Base-by-base conservation (phyloP, 2,888 invertebrate species). In the Mythimna albipuncta region DNA sequence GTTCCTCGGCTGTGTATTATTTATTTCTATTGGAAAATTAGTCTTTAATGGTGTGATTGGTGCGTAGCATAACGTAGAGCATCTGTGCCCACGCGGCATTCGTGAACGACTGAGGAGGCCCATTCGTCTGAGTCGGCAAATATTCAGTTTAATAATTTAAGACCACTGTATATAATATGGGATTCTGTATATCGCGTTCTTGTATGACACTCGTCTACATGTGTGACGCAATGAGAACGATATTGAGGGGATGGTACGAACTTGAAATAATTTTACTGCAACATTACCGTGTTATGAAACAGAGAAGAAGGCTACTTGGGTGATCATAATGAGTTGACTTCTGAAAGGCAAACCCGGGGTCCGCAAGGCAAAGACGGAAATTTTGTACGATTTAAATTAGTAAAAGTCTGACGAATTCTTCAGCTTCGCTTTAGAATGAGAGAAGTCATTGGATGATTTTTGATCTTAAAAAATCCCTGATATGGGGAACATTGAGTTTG, bases 1-100 rank as follows among this genome's bases (percentile, higher is more conserved):
- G 91, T 89, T 91, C 88, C 90, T 90, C 89, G 85, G 86, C 86
- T 83, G 75, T 89, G 89, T 91, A 94, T 92, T 94, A 93, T 94
- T 93, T 95, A 94, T 93, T 94, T 95, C 91, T 95, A 95, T 95
- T 96, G 94, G 90, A 94, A 94, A 94, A 96, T 95, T 93, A 94
- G 93, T 85, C 91, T 91, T 89, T 94, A 94, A 94, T 93, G 89
- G 91, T 88, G 91, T 91, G 93, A 93, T 91, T 92, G 91, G 90
- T 89, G 90, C 89, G 91, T 91, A 90, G 88, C 88, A 87, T 87
- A 87, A 78, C 76, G 83, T 82, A 86, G 89, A 90, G 89, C 91
- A 89, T 88, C 89, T 89, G 88, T 89, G 90, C 95, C 95, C 95
- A 96, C 95, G 95, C 95, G 91, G 86, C 87, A 89, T 88, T 87